phyloP scores from a whole-genome alignment of 2,888 invertebrate genomes.

The Rotaria socialis region DNA sequence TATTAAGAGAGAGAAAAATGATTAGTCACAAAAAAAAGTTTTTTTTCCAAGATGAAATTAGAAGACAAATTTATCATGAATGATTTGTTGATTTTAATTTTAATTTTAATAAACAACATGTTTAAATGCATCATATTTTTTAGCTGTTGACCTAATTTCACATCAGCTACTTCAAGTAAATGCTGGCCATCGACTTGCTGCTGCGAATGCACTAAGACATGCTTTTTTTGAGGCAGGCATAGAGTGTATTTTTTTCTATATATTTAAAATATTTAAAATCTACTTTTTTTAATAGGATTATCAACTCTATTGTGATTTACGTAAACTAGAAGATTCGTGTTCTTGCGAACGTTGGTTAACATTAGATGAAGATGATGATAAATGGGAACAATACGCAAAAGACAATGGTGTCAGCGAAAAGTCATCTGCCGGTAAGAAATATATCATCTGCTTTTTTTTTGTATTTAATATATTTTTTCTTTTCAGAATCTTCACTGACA shows the following conservation, averaged over 20 bases:
- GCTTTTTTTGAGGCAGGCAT: constrained; percentile 83
- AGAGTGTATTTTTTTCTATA: neutral
- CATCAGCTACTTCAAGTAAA: constrained; percentile 87
- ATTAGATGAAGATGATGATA: constrained; percentile 84
- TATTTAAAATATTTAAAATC: no score
- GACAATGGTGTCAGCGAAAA: neutral
- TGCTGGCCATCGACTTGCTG: constrained; percentile 79
- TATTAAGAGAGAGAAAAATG: constrained; percentile 49
- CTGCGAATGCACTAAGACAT: constrained; percentile 89
- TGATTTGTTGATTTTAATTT: no score
- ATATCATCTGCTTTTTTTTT: neutral
- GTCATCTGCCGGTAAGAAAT: neutral
- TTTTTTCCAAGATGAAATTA: neutral
- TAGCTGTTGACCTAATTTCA: constrained; percentile 87
- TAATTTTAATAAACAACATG: neutral
- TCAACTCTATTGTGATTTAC: constrained; percentile 87
- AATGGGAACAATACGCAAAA: constrained; percentile 70
- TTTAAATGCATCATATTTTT: constrained; percentile 52
- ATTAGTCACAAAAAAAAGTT: constrained; percentile 48
- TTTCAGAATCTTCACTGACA: neutral
- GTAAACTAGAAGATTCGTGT: constrained; percentile 73
- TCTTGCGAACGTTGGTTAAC: constrained; percentile 75
- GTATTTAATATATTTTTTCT: neutral
- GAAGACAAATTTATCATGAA: no score
- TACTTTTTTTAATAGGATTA: constrained; percentile 66